Conservation (phyloP, 2,797 vertebrate genomes). For the Tapera naevia region DNA sequence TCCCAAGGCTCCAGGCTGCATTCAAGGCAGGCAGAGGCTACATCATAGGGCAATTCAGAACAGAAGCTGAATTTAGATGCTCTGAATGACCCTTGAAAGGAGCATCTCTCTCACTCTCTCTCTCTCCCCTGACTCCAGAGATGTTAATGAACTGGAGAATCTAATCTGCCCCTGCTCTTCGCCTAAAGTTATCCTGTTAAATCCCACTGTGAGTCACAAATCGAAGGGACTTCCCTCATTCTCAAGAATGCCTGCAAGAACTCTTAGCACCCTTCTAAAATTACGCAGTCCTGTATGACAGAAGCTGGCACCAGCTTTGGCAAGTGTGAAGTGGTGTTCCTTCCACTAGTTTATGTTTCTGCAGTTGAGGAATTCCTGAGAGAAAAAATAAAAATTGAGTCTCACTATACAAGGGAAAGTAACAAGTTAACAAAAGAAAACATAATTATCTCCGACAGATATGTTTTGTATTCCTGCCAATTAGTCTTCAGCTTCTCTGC, state of each 20-base stretch:
- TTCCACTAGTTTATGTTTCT: neutral
- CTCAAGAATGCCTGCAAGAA: neutral
- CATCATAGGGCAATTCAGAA: neutral
- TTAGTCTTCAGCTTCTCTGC: neutral
- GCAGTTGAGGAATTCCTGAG: neutral
- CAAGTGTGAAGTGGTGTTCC: neutral
- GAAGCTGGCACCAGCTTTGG: neutral
- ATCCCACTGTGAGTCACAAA: neutral
- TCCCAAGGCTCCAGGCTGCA: neutral
- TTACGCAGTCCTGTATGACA: neutral
- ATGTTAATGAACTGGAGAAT: neutral
- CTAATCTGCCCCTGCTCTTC: neutral
- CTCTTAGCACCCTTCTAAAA: neutral
- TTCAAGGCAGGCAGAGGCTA: neutral
- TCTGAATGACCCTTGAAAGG: neutral
- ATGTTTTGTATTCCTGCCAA: neutral
- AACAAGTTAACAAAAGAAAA: neutral
- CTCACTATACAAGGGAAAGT: neutral
- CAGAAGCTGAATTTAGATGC: neutral
- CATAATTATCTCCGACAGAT: neutral
- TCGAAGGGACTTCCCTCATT: neutral
- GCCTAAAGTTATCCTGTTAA: neutral
- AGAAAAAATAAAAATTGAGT: neutral
- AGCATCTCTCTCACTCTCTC: neutral
- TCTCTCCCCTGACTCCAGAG: neutral